Evolutionary conservation across 2,888 invertebrate species (phyloP).

Genomic region (Philaethria dido): DNA sequence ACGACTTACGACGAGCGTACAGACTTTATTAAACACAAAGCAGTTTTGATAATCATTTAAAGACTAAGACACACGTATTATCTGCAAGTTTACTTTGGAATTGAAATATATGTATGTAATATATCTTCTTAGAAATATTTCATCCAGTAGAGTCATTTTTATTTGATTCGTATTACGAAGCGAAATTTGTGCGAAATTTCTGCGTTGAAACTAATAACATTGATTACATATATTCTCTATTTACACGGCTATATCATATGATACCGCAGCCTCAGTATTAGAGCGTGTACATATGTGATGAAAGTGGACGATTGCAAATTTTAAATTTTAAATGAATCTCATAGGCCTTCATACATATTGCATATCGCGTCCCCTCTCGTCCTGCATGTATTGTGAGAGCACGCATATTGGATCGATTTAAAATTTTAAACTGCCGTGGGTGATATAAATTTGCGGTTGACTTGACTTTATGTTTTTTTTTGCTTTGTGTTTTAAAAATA

Average conservation of each 20-base stretch:
- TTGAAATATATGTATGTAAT: no score
- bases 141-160: neutral
- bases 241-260: constrained; percentile 23
- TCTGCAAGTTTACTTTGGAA: no score
- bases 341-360: constrained; percentile 39
- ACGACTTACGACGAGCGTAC: no score
- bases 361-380: constrained; percentile 36
- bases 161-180: neutral
- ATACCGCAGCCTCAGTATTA: constrained; percentile 19
- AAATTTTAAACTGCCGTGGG: constrained; percentile 37
- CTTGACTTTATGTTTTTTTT: constrained; percentile 12
- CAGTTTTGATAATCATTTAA: no score
- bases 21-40: no score
- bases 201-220: constrained; percentile 16
- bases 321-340: constrained; percentile 31
- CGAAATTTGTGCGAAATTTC: constrained; percentile 1
- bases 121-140: neutral
- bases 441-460: constrained; percentile 19
- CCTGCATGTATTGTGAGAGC: constrained; percentile 39
- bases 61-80: no score
- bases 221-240: constrained; percentile 20
- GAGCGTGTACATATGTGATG: constrained; percentile 24
- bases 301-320: constrained; percentile 27
- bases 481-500: neutral
- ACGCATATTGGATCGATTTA: constrained; percentile 35